phyloP scores from a whole-genome alignment of 2,797 vertebrate genomes.

The Poecilia picta region DNA sequence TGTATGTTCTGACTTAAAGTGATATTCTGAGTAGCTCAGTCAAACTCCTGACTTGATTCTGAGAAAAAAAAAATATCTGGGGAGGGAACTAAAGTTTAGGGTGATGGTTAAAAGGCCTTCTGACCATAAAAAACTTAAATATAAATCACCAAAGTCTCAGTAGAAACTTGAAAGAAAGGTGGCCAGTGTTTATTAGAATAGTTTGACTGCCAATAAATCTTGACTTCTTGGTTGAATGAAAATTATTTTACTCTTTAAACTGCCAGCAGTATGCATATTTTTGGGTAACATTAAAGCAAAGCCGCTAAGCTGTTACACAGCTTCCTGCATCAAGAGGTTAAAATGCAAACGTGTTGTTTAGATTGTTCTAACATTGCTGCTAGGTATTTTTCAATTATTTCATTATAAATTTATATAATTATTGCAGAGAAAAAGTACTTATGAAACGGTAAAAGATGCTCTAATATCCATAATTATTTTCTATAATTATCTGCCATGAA shows the following conservation, averaged over 20 bases:
- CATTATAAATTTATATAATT: background rate
- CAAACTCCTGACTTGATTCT: background rate
- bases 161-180: background rate
- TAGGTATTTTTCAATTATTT: background rate
- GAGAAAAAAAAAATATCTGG: background rate
- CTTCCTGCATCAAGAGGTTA: background rate
- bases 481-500: constrained; percentile 17
- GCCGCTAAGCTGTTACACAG: background rate
- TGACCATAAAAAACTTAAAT: background rate
- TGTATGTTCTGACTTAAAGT: background rate
- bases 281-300: background rate
- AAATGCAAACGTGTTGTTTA: background rate
- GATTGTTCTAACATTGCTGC: background rate
- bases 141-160: background rate
- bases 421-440: background rate
- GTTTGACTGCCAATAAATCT: background rate
- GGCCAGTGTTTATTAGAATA: background rate
- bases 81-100: background rate
- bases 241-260: background rate
- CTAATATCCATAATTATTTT: background rate
- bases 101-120: background rate
- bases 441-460: background rate
- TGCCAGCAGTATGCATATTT: background rate
- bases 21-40: background rate
- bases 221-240: background rate